phyloP scores from a whole-genome alignment of 2,113 vertebrate species.

The Coregonus clupeaformis region DNA sequence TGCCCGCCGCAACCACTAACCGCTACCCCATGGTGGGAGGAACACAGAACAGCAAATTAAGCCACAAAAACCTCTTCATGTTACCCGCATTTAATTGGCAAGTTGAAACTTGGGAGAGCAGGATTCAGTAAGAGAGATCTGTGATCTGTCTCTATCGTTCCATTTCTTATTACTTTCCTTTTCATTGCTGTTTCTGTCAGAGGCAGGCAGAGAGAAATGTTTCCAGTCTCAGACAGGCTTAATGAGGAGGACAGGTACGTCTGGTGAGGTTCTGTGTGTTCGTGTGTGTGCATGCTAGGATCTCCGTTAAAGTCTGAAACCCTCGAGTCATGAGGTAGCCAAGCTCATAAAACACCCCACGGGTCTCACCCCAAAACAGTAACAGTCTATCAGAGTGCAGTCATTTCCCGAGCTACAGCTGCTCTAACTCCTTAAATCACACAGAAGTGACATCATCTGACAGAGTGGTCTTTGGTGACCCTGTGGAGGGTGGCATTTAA shows the following conservation, averaged over 20 bases:
- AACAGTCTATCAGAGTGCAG: slow-evolving; percentile 18
- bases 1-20: slow-evolving; percentile 33
- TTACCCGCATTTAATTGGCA: slow-evolving; percentile 4
- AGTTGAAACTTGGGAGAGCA: neutral
- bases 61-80: slow-evolving; percentile 20
- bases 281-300: slow-evolving; percentile 25
- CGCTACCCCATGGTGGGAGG: slow-evolving; percentile 24
- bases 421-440: neutral
- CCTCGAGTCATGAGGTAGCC: slow-evolving; percentile 37
- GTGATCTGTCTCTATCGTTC: slow-evolving; percentile 24
- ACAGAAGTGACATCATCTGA: too few species aligned
- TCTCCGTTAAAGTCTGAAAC: slow-evolving; percentile 41
- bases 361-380: slow-evolving; percentile 15
- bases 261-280: slow-evolving; percentile 32
- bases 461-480: neutral
- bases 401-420: neutral
- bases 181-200: slow-evolving; percentile 16
- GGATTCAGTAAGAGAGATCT: slow-evolving; percentile 5
- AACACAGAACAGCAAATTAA: slow-evolving; percentile 48
- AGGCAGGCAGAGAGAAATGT: slow-evolving; percentile 26
- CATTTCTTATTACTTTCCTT: slow-evolving; percentile 34
- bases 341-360: slow-evolving; percentile 39
- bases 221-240: slow-evolving; percentile 26
- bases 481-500: slow-evolving; percentile 42
- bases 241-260: slow-evolving; percentile 45